phyloP scores from a whole-genome alignment of 2,797 vertebrate species.

The Centropyge bicolor region DNA sequence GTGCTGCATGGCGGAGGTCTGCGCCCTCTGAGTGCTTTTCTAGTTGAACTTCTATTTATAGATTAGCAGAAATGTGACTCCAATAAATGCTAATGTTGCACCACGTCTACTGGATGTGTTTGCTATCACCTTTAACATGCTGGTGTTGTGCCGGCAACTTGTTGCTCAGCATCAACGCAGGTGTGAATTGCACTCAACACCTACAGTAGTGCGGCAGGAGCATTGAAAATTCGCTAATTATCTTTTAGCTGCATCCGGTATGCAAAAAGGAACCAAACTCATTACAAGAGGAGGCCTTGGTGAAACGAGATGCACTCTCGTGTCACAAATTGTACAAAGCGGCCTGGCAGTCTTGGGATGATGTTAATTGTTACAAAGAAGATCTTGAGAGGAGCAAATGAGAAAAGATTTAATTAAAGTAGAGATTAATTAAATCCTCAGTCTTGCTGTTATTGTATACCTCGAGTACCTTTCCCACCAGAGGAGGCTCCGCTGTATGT shows the following conservation, averaged over 20 bases:
- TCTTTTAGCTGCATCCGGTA: constrained; percentile 21
- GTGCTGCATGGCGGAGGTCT: no score
- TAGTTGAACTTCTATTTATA: no score
- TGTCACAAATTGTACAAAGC: constrained; percentile 28
- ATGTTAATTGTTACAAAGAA: constrained; percentile 53
- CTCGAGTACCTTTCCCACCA: constrained; percentile 27
- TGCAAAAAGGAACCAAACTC: constrained; percentile 12
- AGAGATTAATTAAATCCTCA: constrained; percentile 71
- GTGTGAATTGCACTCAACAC: background rate
- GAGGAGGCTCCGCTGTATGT: constrained; percentile 18
- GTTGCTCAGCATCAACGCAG: background rate
- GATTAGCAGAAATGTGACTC: background rate
- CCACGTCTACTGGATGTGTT: background rate
- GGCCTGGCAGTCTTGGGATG: constrained; percentile 37
- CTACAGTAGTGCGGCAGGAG: background rate
- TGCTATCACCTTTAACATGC: background rate
- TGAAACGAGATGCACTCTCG: constrained; percentile 15
- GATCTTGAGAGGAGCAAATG: constrained; percentile 52
- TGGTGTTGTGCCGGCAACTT: background rate
- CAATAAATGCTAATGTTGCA: background rate
- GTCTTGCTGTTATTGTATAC: constrained; percentile 46
- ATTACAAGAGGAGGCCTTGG: constrained; percentile 4
- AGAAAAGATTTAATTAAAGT: constrained; percentile 72
- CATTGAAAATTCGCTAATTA: constrained; percentile 13
- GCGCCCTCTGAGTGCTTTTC: no score